Conservation (phyloP, 2,888 invertebrate genomes). For the Gastrophysa polygoni region DNA sequence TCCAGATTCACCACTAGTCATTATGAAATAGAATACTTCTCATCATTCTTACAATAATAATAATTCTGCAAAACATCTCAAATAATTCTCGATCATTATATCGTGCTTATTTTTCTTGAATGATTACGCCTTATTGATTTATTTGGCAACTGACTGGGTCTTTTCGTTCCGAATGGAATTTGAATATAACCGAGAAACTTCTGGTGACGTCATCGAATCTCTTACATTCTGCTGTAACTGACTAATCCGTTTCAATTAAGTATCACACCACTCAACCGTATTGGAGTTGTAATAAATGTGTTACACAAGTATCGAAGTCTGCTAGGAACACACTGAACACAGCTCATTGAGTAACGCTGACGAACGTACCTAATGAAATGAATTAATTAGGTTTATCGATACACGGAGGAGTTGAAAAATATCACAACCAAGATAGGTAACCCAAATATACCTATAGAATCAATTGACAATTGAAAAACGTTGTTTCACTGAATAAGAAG, state of each 20-base stretch:
- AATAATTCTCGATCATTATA: background rate
- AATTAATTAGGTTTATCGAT: background rate
- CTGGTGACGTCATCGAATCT: background rate
- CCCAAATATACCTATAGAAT: no score
- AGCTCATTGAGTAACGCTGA: background rate
- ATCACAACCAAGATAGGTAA: no score
- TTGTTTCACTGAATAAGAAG: no score
- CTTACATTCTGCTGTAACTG: conserved; percentile 6
- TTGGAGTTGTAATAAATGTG: background rate
- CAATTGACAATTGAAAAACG: no score
- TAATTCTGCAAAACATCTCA: background rate
- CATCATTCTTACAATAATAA: background rate
- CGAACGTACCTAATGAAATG: background rate
- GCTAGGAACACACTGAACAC: background rate
- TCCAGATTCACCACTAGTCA: background rate
- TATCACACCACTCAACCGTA: conserved; percentile 5
- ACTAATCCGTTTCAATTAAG: conserved; percentile 14
- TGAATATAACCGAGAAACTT: background rate
- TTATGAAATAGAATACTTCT: background rate
- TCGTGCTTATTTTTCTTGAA: background rate
- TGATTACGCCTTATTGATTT: background rate
- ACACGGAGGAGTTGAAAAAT: no score
- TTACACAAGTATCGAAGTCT: background rate
- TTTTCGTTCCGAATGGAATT: background rate
- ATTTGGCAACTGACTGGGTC: background rate